Conservation (phyloP, 2,113 vertebrate genomes). For the Nansenia antarctica region DNA sequence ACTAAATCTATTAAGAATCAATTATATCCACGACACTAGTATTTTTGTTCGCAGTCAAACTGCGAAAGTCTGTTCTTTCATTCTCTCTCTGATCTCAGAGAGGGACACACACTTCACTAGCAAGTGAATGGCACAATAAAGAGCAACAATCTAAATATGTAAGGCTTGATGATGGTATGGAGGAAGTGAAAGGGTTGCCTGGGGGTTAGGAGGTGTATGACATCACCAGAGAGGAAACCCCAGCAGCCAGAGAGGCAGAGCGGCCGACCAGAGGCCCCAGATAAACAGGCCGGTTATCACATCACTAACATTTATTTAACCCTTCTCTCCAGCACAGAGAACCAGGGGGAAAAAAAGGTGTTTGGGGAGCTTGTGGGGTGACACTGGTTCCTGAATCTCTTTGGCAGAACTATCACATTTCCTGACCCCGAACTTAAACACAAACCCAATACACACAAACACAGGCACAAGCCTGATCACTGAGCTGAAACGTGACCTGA, state of each 20-base stretch:
- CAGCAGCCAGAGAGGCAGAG: conserved; percentile 60
- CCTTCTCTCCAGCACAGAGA: conserved; percentile 86
- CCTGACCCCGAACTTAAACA: conserved; percentile 24
- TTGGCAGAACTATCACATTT: conserved; percentile 76
- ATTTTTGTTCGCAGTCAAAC: too few relatives aligned
- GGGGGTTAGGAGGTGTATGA: conserved; percentile 31
- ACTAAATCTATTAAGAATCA: too few relatives aligned
- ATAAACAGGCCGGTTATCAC: conserved; percentile 97
- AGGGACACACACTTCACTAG: too few relatives aligned
- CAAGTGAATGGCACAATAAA: too few relatives aligned
- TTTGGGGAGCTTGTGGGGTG: conserved; percentile 59
- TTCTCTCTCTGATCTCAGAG: too few relatives aligned
- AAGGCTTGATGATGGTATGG: background rate
- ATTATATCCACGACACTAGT: too few relatives aligned
- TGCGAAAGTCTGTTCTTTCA: too few relatives aligned
- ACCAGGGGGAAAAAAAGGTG: conserved; percentile 79
- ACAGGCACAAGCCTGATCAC: too few relatives aligned
- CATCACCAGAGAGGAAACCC: conserved; percentile 82
- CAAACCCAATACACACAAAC: background rate
- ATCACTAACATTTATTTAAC: conserved; percentile 99
- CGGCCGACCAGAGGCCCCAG: conserved; percentile 77
- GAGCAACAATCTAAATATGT: background rate
- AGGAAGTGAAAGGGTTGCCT: background rate
- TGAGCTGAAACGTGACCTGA: too few relatives aligned
- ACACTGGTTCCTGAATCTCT: conserved; percentile 63